Evolutionary conservation across 2,888 invertebrate species (phyloP), one percentile per base, ranked within the genome.

Genomic region (Agrotis clavis): DNA sequence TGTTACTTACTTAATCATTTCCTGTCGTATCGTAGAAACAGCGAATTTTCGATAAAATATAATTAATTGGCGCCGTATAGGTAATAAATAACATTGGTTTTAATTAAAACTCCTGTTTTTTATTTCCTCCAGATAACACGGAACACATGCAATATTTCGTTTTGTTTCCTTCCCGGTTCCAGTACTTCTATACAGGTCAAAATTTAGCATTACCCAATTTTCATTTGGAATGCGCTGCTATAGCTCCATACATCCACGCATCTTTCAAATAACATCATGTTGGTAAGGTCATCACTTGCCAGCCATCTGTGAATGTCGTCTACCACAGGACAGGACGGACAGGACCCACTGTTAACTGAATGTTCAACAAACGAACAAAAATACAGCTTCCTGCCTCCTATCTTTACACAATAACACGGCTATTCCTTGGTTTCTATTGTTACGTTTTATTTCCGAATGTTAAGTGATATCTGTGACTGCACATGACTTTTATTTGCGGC

Each of bases 81-180:
- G 50, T 19, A 35, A 35, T 7, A 35, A 45, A 47, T 51, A 57
- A 56, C 0, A 19, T 45, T 59, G 53, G 51, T 53, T 57, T 57
- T 65, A 51, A 73, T 71, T 64, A 72, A 21, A 25, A 16, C 35
- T 51, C n/a, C 16, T 72, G 64, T 51, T 53, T 54, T 47, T 16
- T 35, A 63, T 35, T 16, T 18, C 41, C 30, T 59, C 11, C 14
- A 30, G 50, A 70, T 70, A 57, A 18, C 3, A 3, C 3, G 11
- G n/a, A 59, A 25, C 9, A 41, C 11, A 41, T 19, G 2, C 30
- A 45, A 18, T 11, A 13, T 45, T n/a, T 2, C 16, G 25, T 6
- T 25, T 18, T 4, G 18, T 63, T 63, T 64, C 45, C 60, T 51
- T 57, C 41, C 45, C 25, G 41, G 18, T 50, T 16, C 18, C 3